Conservation (phyloP, 23 tunicate genomes). For the Ciona savignyi region DNA sequence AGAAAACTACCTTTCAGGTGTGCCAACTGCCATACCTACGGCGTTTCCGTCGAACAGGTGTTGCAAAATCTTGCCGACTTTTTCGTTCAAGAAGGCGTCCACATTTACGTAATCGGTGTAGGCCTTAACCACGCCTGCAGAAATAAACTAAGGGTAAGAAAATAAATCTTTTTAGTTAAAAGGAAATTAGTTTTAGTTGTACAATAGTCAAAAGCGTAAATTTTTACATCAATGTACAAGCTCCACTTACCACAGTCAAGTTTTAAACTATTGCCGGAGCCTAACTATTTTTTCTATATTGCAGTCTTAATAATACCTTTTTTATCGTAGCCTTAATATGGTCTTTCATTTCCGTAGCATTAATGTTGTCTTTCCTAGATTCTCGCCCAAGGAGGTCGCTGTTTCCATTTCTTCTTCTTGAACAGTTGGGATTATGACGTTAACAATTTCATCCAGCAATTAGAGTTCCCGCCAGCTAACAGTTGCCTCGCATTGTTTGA, state of each 20-base stretch:
- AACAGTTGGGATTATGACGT: slow-evolving; percentile 39
- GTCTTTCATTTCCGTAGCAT: too few species aligned
- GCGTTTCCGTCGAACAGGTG: not conserved
- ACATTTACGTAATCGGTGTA: slow-evolving; percentile 49
- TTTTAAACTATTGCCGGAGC: too few species aligned
- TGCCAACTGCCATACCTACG: slow-evolving; percentile 23
- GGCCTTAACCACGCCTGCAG: slow-evolving; percentile 30
- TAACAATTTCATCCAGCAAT: slow-evolving; percentile 14
- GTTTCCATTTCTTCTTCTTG: slow-evolving; percentile 54
- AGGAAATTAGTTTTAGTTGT: not conserved
- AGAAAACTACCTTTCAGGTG: slow-evolving; percentile 15
- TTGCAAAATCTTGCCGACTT: not conserved
- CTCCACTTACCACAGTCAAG: too few species aligned
- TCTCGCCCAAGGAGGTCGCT: slow-evolving; percentile 54
- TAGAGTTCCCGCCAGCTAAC: slow-evolving; percentile 27
- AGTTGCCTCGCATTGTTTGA: slow-evolving; percentile 34
- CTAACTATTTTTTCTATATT: too few species aligned
- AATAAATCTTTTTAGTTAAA: not conserved
- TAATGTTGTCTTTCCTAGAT: slow-evolving; percentile 27
- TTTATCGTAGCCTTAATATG: too few species aligned
- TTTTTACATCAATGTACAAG: too few species aligned
- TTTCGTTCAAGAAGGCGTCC: slow-evolving; percentile 4
- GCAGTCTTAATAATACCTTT: not conserved
- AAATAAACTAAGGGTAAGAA: slow-evolving; percentile 21
- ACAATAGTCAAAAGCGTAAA: too few species aligned